Percentiles rank a stretch among this genome's conserved stretches.
These are phyloP conservation scores for Antedon mediterranea DNA, from an alignment of 53 echinoderm and acorn worm species.

Conservation along the genomic window DNA sequence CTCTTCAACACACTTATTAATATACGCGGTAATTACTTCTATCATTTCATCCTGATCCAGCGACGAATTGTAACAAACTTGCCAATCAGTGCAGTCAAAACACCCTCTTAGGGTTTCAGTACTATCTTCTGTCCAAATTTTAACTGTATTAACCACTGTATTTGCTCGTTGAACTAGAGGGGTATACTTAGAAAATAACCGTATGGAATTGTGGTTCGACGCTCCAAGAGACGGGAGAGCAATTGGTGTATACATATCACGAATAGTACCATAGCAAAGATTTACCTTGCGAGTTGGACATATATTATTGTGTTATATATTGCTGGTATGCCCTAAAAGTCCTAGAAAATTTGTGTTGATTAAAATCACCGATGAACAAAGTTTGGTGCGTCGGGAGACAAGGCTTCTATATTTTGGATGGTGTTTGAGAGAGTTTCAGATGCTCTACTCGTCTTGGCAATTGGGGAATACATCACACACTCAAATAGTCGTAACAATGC, in stretches of 20 bases:
- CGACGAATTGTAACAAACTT: background rate
- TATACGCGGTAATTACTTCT: constrained; percentile 11
- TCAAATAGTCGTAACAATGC: constrained; percentile 1
- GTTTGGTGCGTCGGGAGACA: constrained; percentile 5
- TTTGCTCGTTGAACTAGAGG: background rate
- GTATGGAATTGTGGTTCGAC: constrained; percentile 13
- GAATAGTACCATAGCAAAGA: no score
- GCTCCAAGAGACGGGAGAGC: constrained; percentile 3
- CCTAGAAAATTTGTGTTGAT: background rate
- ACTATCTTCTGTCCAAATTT: constrained; percentile 5
- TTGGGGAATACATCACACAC: background rate
- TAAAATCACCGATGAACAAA: constrained; percentile 16
- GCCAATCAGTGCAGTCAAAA: constrained; percentile 23
- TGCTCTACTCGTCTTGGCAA: background rate
- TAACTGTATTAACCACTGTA: background rate
- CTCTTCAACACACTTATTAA: constrained; percentile 20
- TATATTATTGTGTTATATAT: constrained; percentile 5
- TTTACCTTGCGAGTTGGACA: background rate
- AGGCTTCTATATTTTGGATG: background rate
- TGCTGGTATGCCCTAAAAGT: background rate
- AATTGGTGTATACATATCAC: constrained; percentile 2
- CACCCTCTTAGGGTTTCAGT: constrained; percentile 4
- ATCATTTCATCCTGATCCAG: constrained; percentile 8
- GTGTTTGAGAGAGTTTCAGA: background rate
- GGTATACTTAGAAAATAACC: constrained; percentile 5